These are phyloP conservation scores for Thalassarche chlororhynchos DNA, from an alignment of 2,113 vertebrate species.

Conservation along the genomic window DNA sequence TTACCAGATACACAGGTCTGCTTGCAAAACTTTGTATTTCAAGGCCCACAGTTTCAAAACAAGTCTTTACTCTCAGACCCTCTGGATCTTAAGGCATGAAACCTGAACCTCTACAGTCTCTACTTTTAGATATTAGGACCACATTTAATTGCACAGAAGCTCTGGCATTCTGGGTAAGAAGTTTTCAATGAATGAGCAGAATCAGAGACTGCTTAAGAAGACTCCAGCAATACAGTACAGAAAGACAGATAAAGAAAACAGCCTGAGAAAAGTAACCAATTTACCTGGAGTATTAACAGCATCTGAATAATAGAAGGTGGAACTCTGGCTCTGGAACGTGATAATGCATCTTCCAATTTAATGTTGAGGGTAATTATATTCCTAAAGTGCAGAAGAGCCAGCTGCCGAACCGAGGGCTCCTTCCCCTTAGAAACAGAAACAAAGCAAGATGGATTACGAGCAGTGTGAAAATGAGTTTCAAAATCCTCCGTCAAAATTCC, in stretches of 20 bases:
- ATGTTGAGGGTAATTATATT: slow-evolving; percentile 92
- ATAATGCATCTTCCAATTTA: slow-evolving; percentile 89
- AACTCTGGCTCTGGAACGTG: slow-evolving; percentile 85
- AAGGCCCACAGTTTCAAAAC: background rate
- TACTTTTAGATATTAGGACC: background rate
- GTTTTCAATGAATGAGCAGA: background rate
- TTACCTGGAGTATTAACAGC: slow-evolving; percentile 93
- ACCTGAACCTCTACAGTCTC: background rate
- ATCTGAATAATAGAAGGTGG: slow-evolving; percentile 94
- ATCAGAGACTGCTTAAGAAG: background rate
- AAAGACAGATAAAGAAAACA: background rate
- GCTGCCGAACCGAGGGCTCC: slow-evolving; percentile 87
- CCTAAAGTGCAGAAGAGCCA: slow-evolving; percentile 92
- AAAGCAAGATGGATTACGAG: background rate
- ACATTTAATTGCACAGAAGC: background rate
- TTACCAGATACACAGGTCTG: background rate
- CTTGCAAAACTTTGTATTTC: background rate
- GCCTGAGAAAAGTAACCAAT: background rate
- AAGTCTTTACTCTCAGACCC: background rate
- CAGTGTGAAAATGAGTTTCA: background rate
- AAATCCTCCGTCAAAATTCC: background rate
- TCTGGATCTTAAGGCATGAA: background rate
- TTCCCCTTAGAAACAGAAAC: slow-evolving; percentile 75
- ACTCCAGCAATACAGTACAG: background rate
- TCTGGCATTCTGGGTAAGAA: background rate